Base-by-base conservation (phyloP, 2,113 vertebrate genomes). In the Engraulis encrasicolus region DNA sequence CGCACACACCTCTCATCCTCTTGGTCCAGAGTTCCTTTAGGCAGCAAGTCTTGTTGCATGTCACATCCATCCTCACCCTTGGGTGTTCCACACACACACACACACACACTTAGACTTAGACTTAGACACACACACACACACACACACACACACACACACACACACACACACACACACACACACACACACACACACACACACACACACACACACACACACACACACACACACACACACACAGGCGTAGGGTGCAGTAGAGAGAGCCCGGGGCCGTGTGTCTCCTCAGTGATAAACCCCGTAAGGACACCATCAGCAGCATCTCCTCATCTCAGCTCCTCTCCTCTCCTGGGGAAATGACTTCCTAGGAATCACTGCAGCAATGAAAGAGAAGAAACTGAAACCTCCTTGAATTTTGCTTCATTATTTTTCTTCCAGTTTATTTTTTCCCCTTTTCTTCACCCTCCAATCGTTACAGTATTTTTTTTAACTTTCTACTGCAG, bases 271-370 rank as follows among this genome's bases (percentile, higher is more conserved):
- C 81, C 61, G 78, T 83, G 38, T 79, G 84, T 84, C 87, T 90
- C 15, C 89, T 34, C 83, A 89, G 88, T 95, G 94, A 95, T 95
- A 91, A 95, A 94, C 91, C 94, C 94, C 92, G 86, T 87, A 45
- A 92, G 93, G 94, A 94, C 82, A n/a, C 66, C 66, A 66, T 54
- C 61, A 89, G 89, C 92, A 34, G 93, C 92, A 93, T 89, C 93
- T 91, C n/a, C n/a, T 92, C 91, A 93, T 93, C 91, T 90, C 88
- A n/a, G n/a, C n/a, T n/a, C n/a, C n/a, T n/a, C n/a, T n/a, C n/a
- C n/a, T n/a, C n/a, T n/a, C n/a, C n/a, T n/a, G 45, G 93, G 38
- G 87, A 87, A 92, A 93, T 91, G 93, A 92, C 92, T 94, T 92
- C 92, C 93, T 89, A 89, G 92, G 90, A 93, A 92, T 91, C 81